phyloP scores from a whole-genome alignment of 2,113 vertebrate species.

The Cottus gobio region DNA sequence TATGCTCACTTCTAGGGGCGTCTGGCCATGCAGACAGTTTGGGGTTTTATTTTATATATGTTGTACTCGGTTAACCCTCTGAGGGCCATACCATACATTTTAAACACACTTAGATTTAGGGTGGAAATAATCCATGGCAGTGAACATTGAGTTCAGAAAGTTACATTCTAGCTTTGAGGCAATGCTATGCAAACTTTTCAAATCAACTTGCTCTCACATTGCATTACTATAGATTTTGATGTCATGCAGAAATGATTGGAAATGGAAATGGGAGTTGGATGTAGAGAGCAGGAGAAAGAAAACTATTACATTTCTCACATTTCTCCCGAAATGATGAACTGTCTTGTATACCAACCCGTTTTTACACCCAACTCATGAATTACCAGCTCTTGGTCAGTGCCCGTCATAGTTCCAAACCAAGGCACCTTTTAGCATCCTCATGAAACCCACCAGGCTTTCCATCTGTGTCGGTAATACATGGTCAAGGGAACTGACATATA shows the following conservation, averaged over 20 bases:
- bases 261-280: not conserved
- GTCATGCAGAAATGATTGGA: not conserved
- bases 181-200: not conserved
- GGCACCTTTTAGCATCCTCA: too few species aligned
- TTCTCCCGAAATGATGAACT: not conserved
- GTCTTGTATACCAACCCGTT: too few species aligned
- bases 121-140: not conserved
- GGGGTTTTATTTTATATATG: not conserved
- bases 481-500: too few species aligned
- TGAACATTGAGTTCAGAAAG: not conserved
- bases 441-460: too few species aligned
- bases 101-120: not conserved
- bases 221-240: not conserved
- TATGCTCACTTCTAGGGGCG: not conserved
- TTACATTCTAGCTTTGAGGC: not conserved
- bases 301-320: not conserved
- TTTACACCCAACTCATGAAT: too few species aligned
- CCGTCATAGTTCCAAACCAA: too few species aligned
- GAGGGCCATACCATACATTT: not conserved
- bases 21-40: not conserved
- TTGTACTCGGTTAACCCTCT: not conserved
- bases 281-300: not conserved
- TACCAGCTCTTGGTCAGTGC: too few species aligned
- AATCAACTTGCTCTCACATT: not conserved
- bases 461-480: too few species aligned